Percentiles rank a stretch among this genome's conserved stretches.
phyloP scores from a whole-genome alignment of 2,797 vertebrate genomes.

The Heliangelus exortis region DNA sequence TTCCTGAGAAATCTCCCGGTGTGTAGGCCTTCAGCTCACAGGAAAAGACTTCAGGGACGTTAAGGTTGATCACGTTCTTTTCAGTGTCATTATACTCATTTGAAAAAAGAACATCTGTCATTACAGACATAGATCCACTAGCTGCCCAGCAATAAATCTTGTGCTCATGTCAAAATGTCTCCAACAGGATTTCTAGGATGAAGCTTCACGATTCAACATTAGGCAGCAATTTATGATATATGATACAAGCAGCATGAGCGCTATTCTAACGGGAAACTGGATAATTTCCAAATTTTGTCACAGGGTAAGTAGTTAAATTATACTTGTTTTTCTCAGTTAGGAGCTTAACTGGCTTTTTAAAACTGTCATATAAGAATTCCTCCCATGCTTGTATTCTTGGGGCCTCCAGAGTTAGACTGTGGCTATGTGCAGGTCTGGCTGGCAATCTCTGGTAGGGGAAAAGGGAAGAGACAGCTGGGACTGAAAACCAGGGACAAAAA shows the following conservation, averaged over 20 bases:
- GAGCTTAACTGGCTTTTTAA: not conserved
- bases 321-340: not conserved
- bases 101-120: slow-evolving; percentile 31
- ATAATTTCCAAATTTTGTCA: not conserved
- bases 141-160: slow-evolving; percentile 47
- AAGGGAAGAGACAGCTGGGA: not conserved
- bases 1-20: not conserved
- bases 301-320: not conserved
- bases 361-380: not conserved
- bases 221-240: slow-evolving; percentile 35
- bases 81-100: not conserved
- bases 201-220: slow-evolving; percentile 37
- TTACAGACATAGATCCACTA: not conserved
- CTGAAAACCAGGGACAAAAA: not conserved
- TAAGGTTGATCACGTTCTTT: slow-evolving; percentile 7
- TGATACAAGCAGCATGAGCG: not conserved
- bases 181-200: slow-evolving; percentile 18
- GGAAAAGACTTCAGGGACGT: not conserved
- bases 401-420: not conserved
- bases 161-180: slow-evolving; percentile 31
- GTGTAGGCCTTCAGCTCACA: not conserved
- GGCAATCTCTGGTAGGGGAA: not conserved
- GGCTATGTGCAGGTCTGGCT: not conserved
- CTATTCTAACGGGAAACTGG: not conserved
- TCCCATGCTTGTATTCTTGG: not conserved